phyloP scores from a whole-genome alignment of 2,797 vertebrate genomes.

The Gymnothorax javanicus region DNA sequence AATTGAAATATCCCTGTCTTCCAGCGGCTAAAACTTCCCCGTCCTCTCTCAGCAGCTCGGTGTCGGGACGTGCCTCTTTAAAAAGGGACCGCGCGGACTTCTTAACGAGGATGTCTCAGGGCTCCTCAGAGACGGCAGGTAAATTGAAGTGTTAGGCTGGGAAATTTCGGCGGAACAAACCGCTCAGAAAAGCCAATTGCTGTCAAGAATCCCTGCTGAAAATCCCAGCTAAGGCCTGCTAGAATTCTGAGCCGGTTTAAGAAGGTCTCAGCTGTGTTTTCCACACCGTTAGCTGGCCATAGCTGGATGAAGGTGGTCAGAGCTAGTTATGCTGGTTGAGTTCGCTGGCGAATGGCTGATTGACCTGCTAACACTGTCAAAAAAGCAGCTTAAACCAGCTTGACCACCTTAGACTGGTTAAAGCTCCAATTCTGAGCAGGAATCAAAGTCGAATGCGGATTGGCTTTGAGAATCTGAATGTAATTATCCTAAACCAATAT shows the following conservation, averaged over 20 bases:
- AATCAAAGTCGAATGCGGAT: conserved; percentile 6
- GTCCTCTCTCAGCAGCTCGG: background rate
- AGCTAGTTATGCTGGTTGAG: too few species aligned
- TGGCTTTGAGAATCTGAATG: background rate
- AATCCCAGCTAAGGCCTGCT: too few species aligned
- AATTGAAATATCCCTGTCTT: background rate
- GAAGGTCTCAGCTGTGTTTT: too few species aligned
- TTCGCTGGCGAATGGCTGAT: too few species aligned
- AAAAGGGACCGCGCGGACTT: background rate
- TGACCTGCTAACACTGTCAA: too few species aligned
- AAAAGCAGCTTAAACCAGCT: too few species aligned
- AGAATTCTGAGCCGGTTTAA: too few species aligned
- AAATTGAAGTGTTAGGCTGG: background rate
- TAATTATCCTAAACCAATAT: background rate
- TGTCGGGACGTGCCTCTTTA: background rate
- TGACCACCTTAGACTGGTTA: too few species aligned
- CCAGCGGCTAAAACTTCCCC: background rate
- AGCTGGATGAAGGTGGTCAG: too few species aligned
- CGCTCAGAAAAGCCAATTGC: background rate
- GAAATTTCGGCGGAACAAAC: background rate
- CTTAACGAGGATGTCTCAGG: background rate
- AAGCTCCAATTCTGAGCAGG: too few species aligned
- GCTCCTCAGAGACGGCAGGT: background rate
- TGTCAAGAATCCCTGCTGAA: background rate
- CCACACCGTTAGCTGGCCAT: too few species aligned